These are phyloP conservation scores for Diadegma fenestrale DNA, from an alignment of 2,888 invertebrate genomes.

Conservation along the genomic window DNA sequence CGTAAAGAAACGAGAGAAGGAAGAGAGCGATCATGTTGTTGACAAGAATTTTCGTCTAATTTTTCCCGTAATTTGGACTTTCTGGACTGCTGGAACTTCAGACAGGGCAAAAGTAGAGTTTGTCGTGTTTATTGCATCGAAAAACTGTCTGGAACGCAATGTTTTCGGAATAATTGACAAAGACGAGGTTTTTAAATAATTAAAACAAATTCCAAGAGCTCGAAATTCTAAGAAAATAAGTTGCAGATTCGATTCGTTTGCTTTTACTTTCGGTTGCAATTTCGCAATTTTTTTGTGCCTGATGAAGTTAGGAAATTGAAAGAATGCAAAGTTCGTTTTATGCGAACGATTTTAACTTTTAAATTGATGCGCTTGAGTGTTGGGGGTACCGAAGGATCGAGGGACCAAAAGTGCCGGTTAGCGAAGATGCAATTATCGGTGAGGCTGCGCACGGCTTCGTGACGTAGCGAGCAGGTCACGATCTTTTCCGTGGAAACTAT, in stretches of 20 bases:
- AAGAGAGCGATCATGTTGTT: background rate
- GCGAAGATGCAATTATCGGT: background rate
- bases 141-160: background rate
- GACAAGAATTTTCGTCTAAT: background rate
- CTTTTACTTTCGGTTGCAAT: background rate
- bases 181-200: background rate
- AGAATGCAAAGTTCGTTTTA: background rate
- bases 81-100: background rate
- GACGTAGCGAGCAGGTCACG: constrained; percentile 18
- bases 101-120: background rate
- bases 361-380: background rate
- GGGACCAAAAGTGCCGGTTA: background rate
- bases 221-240: no score
- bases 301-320: background rate
- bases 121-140: background rate
- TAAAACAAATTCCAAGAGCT: background rate
- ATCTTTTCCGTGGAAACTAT: background rate
- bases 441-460: background rate
- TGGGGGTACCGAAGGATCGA: background rate
- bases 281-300: background rate
- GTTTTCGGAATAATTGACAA: background rate
- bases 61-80: background rate
- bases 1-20: background rate
- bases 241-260: background rate
- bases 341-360: background rate